Base-by-base conservation (phyloP, 2,888 invertebrate genomes). In the Watsonalla binaria region DNA sequence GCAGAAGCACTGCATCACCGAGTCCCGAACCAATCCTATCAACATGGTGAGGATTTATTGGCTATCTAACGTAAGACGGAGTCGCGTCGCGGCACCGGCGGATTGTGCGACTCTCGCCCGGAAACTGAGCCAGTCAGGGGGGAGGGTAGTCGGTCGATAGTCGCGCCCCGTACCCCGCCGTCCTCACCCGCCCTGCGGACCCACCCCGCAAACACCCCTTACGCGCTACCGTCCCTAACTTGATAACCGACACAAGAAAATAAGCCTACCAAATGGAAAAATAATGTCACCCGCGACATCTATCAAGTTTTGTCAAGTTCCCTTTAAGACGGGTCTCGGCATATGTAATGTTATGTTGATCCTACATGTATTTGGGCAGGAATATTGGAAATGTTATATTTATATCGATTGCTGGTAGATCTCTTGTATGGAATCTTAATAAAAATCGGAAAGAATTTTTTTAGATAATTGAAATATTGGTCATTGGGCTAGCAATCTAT, bases 1-100 rank as follows among this genome's bases (percentile, higher is more conserved):
- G 92, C 97, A 97, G 93, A 97, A 96, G 92, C 97, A 97, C 93
- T 96, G 96, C 94, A 96, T 93, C 86, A 97, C 96, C 85, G 96
- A 97, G 90, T 97, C 96, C 90, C 96, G 95, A 84, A 97, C 96
- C 80, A 97, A 94, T 86, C 95, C 95, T 92, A 97, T 96, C 93
- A 97, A 92, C 97, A 97, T 97, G 84, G 75, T 88, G 86, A 80
- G 77, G 80, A 84, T 76, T 70, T 72, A 83, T 88, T 80, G 79
- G 83, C 90, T 90, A 86, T 86, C 88, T 89, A 87, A 83, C 78
- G 84, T 79, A 78, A 80, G 81, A 86, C 77, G 74, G 83, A 86
- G 85, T 84, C 88, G 78, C 86, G 83, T 76, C 88, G 82, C 84
- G 84, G 85, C 82, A 84, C 92, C 89, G 88, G 92, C 92, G 92